Evolutionary conservation across 2,113 vertebrate genomes (phyloP), one percentile per base, ranked within the genome.

Genomic region (Oncorhynchus gorbuscha): DNA sequence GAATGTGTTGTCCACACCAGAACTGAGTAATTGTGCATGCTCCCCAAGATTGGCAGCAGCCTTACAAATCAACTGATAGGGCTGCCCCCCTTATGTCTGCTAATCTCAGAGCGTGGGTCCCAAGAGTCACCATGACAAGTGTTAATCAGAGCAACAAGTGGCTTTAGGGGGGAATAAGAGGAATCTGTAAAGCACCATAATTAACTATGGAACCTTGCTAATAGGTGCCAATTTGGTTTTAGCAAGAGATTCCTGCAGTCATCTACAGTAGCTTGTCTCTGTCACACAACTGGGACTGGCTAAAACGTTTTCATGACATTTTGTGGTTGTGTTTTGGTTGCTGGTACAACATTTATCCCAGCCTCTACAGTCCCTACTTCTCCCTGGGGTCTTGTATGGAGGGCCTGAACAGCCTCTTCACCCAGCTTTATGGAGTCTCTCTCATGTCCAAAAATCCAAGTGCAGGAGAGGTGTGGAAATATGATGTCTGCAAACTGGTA

Each of bases 361-460:
- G 95, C 76, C 89, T 98, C 20, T 99, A 99, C 86, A 96, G 95
- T 79, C 97, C 97, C 0, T 99, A 96, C 86, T 94, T 99, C 76
- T 99, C 98, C 24, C 93, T 99, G 65, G 97, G 98, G 1, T 94
- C 95, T 0, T 99, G 98, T 83, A 98, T 99, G 97, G 97, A 99
- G 72, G 97, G 97, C 49, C 92, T 99, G 80, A 97, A 96, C 79
- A 85, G 85, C 73, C 90, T 99, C 84, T 98, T 99, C 89, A 94
- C 85, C 76, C 94, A 90, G 77, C 94, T 99, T n/a, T 91, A 95
- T 0, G 98, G 98, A 5, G 92, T 98, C 35, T 95, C 95, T 0
- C 91, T 99, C 1, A 94, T 95, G 82, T 94, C 94, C 12, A 96
- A 99, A 74, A 91, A 94, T 81, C 93, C 96, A 64, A 89, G 84